phyloP scores from a whole-genome alignment of 2,888 invertebrate species.

The Drosophila mettleri region DNA sequence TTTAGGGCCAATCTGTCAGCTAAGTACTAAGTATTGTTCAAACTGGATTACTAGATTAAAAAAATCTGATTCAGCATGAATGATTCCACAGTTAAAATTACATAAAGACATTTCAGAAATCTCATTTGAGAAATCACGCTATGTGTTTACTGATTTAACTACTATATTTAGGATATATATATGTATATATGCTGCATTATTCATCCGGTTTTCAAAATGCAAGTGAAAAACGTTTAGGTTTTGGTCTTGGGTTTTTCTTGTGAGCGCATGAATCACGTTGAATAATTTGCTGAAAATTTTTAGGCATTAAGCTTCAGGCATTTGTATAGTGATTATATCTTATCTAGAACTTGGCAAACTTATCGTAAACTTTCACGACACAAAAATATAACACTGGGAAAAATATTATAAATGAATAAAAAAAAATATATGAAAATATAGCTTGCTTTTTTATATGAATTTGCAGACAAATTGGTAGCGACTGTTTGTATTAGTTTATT shows the following conservation, averaged over 20 bases:
- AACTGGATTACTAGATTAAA: background rate
- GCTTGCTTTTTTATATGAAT: background rate
- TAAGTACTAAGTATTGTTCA: background rate
- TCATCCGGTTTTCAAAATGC: background rate
- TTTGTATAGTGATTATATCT: constrained; percentile 49
- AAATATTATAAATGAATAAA: constrained; percentile 1
- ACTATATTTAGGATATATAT: background rate
- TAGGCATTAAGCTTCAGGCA: constrained; percentile 18
- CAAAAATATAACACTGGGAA: constrained; percentile 1
- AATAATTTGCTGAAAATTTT: constrained; percentile 34
- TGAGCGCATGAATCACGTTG: constrained; percentile 31
- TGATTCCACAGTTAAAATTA: background rate
- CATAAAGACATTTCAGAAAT: background rate
- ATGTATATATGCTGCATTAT: background rate
- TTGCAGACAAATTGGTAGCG: constrained; percentile 8
- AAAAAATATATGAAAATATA: background rate
- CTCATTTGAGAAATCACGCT: background rate
- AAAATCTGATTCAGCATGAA: background rate
- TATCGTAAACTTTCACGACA: constrained; percentile 29
- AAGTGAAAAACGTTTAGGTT: background rate
- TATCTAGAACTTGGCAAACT: constrained; percentile 49
- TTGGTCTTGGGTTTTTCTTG: constrained; percentile 28
- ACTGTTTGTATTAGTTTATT: background rate
- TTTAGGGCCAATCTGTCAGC: background rate
- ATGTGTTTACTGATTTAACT: background rate